Percentiles rank a stretch among this genome's conserved stretches.
Conservation (phyloP, 2,113 vertebrate genomes). For the Corythornis madagascariensis region DNA sequence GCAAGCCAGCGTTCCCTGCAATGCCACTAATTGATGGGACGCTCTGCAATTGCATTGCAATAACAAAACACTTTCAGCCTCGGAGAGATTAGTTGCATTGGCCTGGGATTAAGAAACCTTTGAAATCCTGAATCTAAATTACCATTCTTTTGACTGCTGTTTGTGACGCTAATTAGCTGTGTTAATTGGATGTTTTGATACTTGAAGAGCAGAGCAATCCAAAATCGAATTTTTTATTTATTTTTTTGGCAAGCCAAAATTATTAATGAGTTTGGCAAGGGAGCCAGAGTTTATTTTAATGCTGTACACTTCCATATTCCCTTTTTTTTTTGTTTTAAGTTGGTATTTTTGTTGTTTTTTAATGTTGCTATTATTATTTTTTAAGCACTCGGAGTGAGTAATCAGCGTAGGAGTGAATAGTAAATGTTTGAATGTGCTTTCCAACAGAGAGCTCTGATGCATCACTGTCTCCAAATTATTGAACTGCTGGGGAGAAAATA, state of each 20-base stretch:
- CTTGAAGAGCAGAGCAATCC: conserved; percentile 83
- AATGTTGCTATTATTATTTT: conserved; percentile 72
- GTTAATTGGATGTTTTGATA: conserved; percentile 95
- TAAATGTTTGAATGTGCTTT: conserved; percentile 73
- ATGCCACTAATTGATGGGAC: conserved; percentile 76
- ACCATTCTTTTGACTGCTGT: conserved; percentile 84
- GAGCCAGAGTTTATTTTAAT: conserved; percentile 62
- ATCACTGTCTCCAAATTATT: conserved; percentile 73
- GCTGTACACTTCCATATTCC: conserved; percentile 35
- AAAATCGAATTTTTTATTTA: conserved; percentile 60
- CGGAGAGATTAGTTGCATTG: conserved; percentile 75
- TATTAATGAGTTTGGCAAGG: conserved; percentile 80
- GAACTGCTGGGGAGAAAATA: conserved; percentile 72
- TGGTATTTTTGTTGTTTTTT: conserved; percentile 61
- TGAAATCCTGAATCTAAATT: conserved; percentile 83
- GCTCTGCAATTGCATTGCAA: conserved; percentile 75
- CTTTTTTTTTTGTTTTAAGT: conserved; percentile 29
- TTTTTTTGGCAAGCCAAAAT: conserved; percentile 76
- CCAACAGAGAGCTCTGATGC: conserved; percentile 72
- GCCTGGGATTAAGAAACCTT: conserved; percentile 79
- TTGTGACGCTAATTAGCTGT: conserved; percentile 94
- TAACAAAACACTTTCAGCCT: conserved; percentile 76
- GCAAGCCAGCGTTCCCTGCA: conserved; percentile 64
- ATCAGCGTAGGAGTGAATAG: conserved; percentile 72
- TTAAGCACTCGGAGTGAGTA: conserved; percentile 65